phyloP scores from a whole-genome alignment of 1,140 invertebrate species.

The Argopecten irradians region DNA sequence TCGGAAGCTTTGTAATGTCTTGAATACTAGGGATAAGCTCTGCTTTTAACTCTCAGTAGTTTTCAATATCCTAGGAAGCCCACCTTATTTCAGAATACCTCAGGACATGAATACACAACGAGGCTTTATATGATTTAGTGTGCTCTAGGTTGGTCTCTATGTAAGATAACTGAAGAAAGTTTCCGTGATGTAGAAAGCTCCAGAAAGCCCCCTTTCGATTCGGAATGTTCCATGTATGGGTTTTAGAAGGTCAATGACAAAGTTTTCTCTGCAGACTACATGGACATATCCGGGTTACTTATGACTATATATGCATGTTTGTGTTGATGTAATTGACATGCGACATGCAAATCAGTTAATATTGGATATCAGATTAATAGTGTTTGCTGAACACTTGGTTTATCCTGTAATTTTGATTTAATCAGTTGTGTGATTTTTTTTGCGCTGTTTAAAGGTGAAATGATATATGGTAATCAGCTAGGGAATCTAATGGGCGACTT shows the following conservation, averaged over 20 bases:
- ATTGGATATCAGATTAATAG: not conserved
- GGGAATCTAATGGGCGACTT: not conserved
- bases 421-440: not conserved
- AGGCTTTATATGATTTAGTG: too few species aligned
- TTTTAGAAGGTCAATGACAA: not conserved
- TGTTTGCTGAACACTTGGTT: not conserved
- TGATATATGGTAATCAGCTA: not conserved
- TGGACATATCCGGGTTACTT: not conserved
- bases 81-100: not conserved
- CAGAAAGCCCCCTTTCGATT: too few species aligned
- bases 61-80: too few species aligned
- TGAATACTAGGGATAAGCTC: too few species aligned
- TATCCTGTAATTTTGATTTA: not conserved
- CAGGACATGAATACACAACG: too few species aligned
- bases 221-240: too few species aligned
- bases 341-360: not conserved
- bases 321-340: not conserved
- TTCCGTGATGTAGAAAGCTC: too few species aligned
- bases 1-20: too few species aligned
- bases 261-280: not conserved
- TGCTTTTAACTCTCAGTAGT: too few species aligned
- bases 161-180: too few species aligned
- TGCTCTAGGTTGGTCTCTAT: too few species aligned
- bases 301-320: not conserved
- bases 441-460: not conserved